Evolutionary conservation across 2,797 vertebrate species (phyloP).

Genomic region (Trematomus bernacchii): DNA sequence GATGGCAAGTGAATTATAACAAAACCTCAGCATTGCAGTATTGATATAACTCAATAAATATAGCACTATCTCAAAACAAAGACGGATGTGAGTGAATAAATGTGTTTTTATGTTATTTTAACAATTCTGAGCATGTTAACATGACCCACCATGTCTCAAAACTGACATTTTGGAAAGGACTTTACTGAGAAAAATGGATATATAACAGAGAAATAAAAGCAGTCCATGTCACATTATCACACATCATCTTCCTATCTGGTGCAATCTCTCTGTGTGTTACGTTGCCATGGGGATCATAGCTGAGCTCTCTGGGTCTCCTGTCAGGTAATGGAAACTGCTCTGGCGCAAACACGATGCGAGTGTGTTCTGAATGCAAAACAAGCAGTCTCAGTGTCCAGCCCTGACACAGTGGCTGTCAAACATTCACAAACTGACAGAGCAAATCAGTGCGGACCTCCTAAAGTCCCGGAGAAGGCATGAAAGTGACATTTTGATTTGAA

Average conservation of each 20-base stretch:
- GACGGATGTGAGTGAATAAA: not conserved
- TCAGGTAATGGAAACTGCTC: constrained; percentile 71
- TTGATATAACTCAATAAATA: constrained; percentile 1
- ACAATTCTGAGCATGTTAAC: not conserved
- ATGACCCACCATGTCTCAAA: not conserved
- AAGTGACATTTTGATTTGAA: constrained; percentile 58
- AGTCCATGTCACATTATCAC: constrained; percentile 45
- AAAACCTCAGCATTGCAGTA: not conserved
- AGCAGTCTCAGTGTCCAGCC: constrained; percentile 43
- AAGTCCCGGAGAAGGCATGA: constrained; percentile 40
- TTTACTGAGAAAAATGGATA: not conserved
- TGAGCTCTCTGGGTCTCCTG: constrained; percentile 53
- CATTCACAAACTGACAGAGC: constrained; percentile 48
- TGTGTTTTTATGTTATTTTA: not conserved
- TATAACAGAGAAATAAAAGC: constrained; percentile 17
- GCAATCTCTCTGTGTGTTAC: constrained; percentile 53
- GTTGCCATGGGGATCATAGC: constrained; percentile 58
- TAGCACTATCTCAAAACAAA: not conserved
- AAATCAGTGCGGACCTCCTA: constrained; percentile 52
- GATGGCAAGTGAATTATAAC: constrained; percentile 5
- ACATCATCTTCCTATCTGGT: constrained; percentile 51
- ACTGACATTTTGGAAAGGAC: not conserved
- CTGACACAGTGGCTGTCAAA: constrained; percentile 46
- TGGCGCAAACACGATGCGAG: constrained; percentile 57
- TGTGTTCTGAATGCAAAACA: constrained; percentile 67